Conservation (phyloP, 2,888 invertebrate species). For the Aphelenchoides bicaudatus region DNA sequence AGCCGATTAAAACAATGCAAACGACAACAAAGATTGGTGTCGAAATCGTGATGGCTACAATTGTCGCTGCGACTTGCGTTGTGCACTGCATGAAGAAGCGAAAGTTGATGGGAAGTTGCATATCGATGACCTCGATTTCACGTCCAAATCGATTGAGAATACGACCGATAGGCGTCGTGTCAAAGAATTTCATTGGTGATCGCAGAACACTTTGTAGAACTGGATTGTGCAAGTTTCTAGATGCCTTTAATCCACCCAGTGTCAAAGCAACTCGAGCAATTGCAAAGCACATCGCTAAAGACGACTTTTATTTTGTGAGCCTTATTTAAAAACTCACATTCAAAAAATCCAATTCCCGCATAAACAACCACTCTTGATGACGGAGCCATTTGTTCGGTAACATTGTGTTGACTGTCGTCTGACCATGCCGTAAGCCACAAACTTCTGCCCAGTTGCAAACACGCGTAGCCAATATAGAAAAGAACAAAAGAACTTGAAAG, state of each 20-base stretch:
- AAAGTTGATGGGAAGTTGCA: constrained; percentile 55
- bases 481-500: constrained; percentile 44
- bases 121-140: constrained; percentile 58
- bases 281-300: constrained; percentile 35
- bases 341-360: too few relatives aligned
- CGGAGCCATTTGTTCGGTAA: neutral
- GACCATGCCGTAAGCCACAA: constrained; percentile 60
- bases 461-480: constrained; percentile 49
- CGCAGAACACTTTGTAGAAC: constrained; percentile 53
- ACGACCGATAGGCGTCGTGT: constrained; percentile 58
- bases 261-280: constrained; percentile 51
- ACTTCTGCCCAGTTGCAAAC: constrained; percentile 54
- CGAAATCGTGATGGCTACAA: constrained; percentile 56
- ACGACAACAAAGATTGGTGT: constrained; percentile 57
- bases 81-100: constrained; percentile 56
- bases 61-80: constrained; percentile 52
- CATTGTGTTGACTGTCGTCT: constrained; percentile 45
- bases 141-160: constrained; percentile 57
- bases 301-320: too few relatives aligned
- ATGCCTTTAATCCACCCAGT: constrained; percentile 37
- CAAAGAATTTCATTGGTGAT: constrained; percentile 58
- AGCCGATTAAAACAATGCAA: constrained; percentile 46
- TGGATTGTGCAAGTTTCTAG: constrained; percentile 51
- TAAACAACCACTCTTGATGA: too few relatives aligned
- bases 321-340: too few relatives aligned